Evolutionary conservation across 2,797 vertebrate genomes (phyloP), one percentile per base, ranked within the genome.

Genomic region (Takifugu ocellatus): DNA sequence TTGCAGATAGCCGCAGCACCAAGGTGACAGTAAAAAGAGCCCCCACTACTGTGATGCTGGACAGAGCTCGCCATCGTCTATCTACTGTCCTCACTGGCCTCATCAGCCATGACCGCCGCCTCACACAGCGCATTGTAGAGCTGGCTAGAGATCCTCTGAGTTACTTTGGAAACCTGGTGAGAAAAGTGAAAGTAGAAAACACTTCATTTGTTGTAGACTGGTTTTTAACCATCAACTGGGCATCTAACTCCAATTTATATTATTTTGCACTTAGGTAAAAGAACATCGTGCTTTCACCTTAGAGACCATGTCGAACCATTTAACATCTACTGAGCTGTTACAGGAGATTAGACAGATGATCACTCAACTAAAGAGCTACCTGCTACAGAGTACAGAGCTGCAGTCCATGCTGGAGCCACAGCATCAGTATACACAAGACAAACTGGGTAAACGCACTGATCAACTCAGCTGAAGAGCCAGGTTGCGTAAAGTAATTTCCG

Each of bases 281-380:
- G 96, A 99, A 79, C 96, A 98, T 66, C 92, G 91, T 25, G 83
- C 92, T 0, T 99, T 96, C 85, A 98, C 94, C 46, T 78, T 98
- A 85, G 96, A 98, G 80, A 96, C 94, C 74, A 95, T 98, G 93
- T 84, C 79, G 0, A 95, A 92, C 25, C 96, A 98, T 84, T 62
- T 74, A 17, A 92, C 95, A 60, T 94, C 96, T 86, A 98, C 95
- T 0, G 96, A 97, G 84, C 93, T 99, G 88, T 71, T 99, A 8
- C 97, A 99, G 85, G 97, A 98, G 87, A 97, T 99, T 71, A 89
- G 96, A 16, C 93, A 96, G 89, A 98, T 98, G 95, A 94, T 98
- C 91, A 99, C 96, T 0, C 97, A 99, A 71, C 91, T 99, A 66
- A 99, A 98, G 88, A 96, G 92, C 72, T 99, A 99, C 89, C 88